phyloP scores from a whole-genome alignment of 2,113 vertebrate species.

The Lethenteron reissneri region DNA sequence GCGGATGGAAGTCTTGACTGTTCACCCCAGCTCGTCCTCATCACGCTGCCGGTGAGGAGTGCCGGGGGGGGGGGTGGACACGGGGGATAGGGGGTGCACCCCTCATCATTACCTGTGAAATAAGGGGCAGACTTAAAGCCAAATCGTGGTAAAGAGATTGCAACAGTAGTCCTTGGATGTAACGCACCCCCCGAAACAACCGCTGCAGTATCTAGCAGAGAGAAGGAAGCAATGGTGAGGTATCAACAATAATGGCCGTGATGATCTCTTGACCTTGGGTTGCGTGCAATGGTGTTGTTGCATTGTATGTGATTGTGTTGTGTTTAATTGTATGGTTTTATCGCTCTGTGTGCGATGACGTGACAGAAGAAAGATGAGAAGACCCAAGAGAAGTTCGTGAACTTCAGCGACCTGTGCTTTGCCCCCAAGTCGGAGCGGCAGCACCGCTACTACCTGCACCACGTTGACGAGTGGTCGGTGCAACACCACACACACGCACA shows the following conservation, averaged over 20 bases:
- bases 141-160: too few relatives aligned
- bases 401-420: constrained; percentile 67
- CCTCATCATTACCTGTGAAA: too few relatives aligned
- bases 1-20: constrained; percentile 64
- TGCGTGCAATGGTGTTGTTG: background rate
- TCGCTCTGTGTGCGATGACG: too few relatives aligned
- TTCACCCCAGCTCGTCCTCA: constrained; percentile 60
- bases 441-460: constrained; percentile 65
- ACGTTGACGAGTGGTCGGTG: constrained; percentile 70
- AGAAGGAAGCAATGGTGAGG: background rate
- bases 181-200: background rate
- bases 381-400: constrained; percentile 48
- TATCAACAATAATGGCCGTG: background rate
- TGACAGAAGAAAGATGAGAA: constrained; percentile 75
- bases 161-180: too few relatives aligned
- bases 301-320: too few relatives aligned
- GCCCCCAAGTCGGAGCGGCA: constrained; percentile 51
- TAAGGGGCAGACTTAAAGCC: too few relatives aligned
- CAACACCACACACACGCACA: background rate
- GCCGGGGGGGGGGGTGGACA: too few relatives aligned
- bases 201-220: background rate
- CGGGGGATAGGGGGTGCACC: too few relatives aligned
- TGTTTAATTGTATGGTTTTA: too few relatives aligned
- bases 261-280: background rate
- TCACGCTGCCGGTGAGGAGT: constrained; percentile 41